A percentile compares a stretch with the other conserved stretches of the same genome.
phyloP scores from a whole-genome alignment of 2,888 invertebrate genomes.

The Lissonota sp. region DNA sequence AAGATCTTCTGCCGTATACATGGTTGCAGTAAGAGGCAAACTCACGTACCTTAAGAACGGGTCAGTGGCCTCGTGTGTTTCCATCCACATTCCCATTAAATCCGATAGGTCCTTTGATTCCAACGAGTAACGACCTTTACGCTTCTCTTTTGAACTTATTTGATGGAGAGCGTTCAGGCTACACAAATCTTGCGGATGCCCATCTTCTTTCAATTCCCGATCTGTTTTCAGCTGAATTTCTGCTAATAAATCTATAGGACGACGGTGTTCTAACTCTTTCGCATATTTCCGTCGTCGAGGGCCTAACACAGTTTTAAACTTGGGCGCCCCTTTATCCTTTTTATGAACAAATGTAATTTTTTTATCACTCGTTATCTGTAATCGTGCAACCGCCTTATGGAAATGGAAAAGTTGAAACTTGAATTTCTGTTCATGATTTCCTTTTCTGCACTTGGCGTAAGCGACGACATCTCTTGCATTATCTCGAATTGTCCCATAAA shows the following conservation, averaged over 20 bases:
- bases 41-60: constrained; percentile 24
- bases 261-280: no score
- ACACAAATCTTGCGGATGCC: constrained; percentile 39
- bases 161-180: background rate
- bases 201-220: constrained; percentile 18
- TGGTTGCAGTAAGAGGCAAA: constrained; percentile 25
- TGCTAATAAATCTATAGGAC: no score
- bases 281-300: no score
- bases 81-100: constrained; percentile 14
- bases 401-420: background rate
- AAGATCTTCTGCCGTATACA: constrained; percentile 42
- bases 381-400: background rate
- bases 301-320: background rate
- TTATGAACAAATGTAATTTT: constrained; percentile 6
- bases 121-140: background rate
- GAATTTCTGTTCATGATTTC: background rate
- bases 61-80: constrained; percentile 3
- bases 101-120: constrained; percentile 22
- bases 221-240: background rate
- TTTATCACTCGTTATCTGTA: background rate
- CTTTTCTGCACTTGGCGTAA: constrained; percentile 2
- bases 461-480: background rate
- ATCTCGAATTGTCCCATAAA: background rate
- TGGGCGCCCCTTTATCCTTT: background rate
- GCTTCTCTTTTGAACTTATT: constrained; percentile 20